A percentile compares a stretch with the other conserved stretches of the same genome.
Conservation (phyloP, 2,888 invertebrate species). For the Brachyptera putata region DNA sequence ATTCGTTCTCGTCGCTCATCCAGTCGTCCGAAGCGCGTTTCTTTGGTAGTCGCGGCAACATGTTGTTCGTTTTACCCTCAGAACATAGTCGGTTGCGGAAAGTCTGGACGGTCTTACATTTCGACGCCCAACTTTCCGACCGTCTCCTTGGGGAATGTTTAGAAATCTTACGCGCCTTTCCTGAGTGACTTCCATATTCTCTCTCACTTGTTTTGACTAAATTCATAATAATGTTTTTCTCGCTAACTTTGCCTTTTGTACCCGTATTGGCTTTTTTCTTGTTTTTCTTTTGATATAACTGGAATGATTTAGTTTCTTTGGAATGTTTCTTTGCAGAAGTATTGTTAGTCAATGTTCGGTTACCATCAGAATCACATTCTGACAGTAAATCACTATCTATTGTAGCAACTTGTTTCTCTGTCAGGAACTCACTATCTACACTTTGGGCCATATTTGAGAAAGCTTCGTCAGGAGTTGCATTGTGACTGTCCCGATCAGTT, state of each 20-base stretch:
- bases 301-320: slow-evolving; percentile 24
- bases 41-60: no score
- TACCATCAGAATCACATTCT: no score
- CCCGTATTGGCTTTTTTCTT: background rate
- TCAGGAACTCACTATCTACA: no score
- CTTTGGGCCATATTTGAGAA: no score
- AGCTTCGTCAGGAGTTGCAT: no score
- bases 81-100: no score
- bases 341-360: background rate
- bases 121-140: background rate
- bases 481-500: no score
- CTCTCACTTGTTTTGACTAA: background rate
- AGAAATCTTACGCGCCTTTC: no score
- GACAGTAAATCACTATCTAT: background rate
- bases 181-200: background rate
- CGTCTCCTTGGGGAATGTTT: background rate
- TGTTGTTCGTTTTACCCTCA: no score
- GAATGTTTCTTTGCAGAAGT: slow-evolving; percentile 25
- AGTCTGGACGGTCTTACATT: no score
- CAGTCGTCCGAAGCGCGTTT: no score
- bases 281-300: background rate
- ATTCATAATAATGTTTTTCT: background rate
- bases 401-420: background rate
- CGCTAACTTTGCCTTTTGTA: background rate
- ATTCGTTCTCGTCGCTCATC: no score